Base-by-base conservation (phyloP, 2,888 invertebrate species). In the Leptothorax acervorum region DNA sequence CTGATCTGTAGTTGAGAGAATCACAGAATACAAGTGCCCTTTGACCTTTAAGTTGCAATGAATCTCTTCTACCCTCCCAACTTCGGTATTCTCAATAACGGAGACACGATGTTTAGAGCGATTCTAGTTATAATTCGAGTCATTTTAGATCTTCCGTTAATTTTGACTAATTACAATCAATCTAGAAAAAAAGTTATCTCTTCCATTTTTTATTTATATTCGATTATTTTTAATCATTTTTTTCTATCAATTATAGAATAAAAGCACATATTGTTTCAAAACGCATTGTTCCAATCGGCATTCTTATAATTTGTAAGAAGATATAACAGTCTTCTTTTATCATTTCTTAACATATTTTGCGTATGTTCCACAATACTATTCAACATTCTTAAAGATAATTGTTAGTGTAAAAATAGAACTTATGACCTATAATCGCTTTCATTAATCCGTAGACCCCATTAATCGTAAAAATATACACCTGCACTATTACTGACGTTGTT, bases 391-490 rank as follows among this genome's bases (percentile, higher is more conserved):
- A 48, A 9, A 75, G 65, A 76, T 76, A 66, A 76, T 76, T 12
- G 42, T 68, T 71, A 63, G 45, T 51, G 28, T 12, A 70, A 79
- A 60, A 79, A 71, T 71, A 60, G 60, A 73, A 1, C 23, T 39
- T 73, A 39, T 12, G 60, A 71, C 48, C 57, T 62, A 48, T 48
- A 60, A 81, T 73, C 28, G 28, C 9, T 23, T 51, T 48, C 12
- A 71, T 70, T 57, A 6, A 79, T 60, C 23, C 6, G 45, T 23
- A 48, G 31, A 35, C 35, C n/a, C 12, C 2, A 48, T 60, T 68
- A 57, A 35, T 76, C 28, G 42, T 23, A 0, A 31, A 15, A 55
- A 28, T 42, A 23, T 23, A 35, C 9, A 5, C 45, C 45, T 57
- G 18, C 11, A 11, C 45, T 48, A n/a, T 57, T 42, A 31, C 23